Evolutionary conservation across 2,797 vertebrate genomes (phyloP), one percentile per base, ranked within the genome.

Genomic region (Adrianichthys oophorus): DNA sequence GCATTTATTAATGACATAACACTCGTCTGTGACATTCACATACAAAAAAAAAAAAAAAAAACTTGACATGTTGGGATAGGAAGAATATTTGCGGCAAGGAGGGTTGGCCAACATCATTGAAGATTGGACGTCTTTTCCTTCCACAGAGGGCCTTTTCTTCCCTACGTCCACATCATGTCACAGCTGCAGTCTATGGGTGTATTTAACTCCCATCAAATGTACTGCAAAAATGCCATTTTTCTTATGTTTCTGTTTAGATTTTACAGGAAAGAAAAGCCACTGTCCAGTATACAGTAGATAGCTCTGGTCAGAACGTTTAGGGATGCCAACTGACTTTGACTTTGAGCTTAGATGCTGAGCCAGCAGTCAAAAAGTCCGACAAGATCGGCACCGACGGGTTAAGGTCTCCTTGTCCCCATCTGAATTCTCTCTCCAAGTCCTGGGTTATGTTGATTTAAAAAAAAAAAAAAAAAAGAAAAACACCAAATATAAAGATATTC

Each of bases 401-500:
- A 43, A 41, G 53, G 52, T 18, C 54, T 68, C 75, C 65, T 57
- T 17, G 64, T 76, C 79, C 81, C 64, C 42, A 59, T 53, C 53
- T 60, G 70, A 70, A 81, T 70, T 21, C 76, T 70, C 76, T 70
- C 70, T 73, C 68, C 83, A 52, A 56, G 56, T 87, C 78, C 67
- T 46, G 57, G 70, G 68, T 56, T 73, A 65, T 65, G 76, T 84
- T 79, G 77, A 80, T 54, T 59, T 83, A 79, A 78, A 67, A 84
- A 77, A 78, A 82, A 85, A 29, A 10, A 19, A 24, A 47, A 86
- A 85, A 32, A 32, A 10, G 2, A 24, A 47, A 87, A 86, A 29
- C 83, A 91, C 76, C 76, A 82, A 89, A 90, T 86, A 87, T 83
- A 85, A 84, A 84, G 79, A 82, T 83, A 78, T 83, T 86, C 74